Conservation (phyloP, 1,140 invertebrate species). For the Bombus terrestris region DNA sequence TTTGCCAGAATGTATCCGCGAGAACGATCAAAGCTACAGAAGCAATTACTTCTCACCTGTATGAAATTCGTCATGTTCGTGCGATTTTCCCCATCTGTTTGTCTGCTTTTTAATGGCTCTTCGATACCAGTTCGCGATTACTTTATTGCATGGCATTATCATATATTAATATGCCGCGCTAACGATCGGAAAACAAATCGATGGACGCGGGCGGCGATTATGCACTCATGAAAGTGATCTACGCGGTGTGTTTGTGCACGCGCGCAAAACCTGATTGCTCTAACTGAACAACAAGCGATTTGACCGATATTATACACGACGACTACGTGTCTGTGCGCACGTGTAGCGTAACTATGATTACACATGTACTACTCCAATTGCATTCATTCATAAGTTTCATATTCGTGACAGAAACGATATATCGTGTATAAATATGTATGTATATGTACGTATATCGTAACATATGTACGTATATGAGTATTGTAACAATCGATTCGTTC, state of each 20-base stretch:
- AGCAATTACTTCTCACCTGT: background rate
- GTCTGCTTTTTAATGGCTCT: background rate
- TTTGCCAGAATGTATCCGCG: background rate
- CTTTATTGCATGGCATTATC: slow-evolving; percentile 45
- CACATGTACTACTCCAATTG: slow-evolving; percentile 30
- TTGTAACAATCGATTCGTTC: background rate
- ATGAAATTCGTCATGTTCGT: background rate
- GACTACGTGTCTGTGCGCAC: background rate
- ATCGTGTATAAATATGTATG: background rate
- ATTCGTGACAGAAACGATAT: background rate
- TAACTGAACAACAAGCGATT: slow-evolving; percentile 57
- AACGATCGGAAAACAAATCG: slow-evolving; percentile 40
- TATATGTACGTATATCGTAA: background rate
- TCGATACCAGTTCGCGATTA: slow-evolving; percentile 2
- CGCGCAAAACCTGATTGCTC: slow-evolving; percentile 44
- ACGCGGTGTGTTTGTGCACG: slow-evolving; percentile 20
- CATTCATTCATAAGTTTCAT: slow-evolving; percentile 61
- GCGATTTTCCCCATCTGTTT: background rate
- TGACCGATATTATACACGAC: slow-evolving; percentile 51
- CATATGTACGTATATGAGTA: background rate
- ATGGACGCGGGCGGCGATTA: slow-evolving; percentile 10
- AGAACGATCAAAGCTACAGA: background rate
- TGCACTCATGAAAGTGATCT: slow-evolving; percentile 45
- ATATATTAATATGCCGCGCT: slow-evolving; percentile 38
- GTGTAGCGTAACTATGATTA: slow-evolving; percentile 40